phyloP scores from a whole-genome alignment of 2,113 vertebrate species.

The Salminus brasiliensis region DNA sequence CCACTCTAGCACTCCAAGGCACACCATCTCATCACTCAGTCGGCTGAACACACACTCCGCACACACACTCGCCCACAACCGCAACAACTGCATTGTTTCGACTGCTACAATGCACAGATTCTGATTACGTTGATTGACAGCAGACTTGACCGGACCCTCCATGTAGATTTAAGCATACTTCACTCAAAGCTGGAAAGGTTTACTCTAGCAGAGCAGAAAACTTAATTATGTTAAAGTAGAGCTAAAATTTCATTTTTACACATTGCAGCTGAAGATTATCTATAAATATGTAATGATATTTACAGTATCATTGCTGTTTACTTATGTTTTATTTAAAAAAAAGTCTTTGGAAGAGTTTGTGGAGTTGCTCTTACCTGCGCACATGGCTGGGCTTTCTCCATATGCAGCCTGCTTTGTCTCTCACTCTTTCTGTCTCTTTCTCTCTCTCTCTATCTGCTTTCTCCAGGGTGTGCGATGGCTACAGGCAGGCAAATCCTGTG shows the following conservation, averaged over 20 bases:
- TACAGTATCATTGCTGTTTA: neutral
- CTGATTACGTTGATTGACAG: neutral
- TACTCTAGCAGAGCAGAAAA: neutral
- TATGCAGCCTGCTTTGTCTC: conserved; percentile 71
- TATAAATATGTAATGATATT: neutral
- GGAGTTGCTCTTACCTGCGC: conserved; percentile 73
- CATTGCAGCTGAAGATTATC: neutral
- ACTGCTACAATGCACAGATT: neutral
- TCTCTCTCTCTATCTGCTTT: conserved; percentile 21
- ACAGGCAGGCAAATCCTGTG: conserved; percentile 49
- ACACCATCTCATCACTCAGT: neutral
- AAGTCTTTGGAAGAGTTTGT: conserved; percentile 22
- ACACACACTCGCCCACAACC: neutral
- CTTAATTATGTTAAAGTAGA: neutral
- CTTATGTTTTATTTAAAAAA: neutral
- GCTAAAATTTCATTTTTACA: neutral
- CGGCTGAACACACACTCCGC: no score
- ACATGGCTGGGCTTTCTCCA: conserved; percentile 72
- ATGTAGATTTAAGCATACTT: neutral
- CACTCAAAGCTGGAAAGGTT: neutral
- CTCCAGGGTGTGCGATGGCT: conserved; percentile 34
- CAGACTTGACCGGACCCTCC: neutral
- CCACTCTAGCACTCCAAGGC: neutral
- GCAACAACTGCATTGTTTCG: neutral
- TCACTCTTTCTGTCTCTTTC: conserved; percentile 66